phyloP scores from a whole-genome alignment of 2,888 invertebrate genomes.

The Acanthosepion esculentum region DNA sequence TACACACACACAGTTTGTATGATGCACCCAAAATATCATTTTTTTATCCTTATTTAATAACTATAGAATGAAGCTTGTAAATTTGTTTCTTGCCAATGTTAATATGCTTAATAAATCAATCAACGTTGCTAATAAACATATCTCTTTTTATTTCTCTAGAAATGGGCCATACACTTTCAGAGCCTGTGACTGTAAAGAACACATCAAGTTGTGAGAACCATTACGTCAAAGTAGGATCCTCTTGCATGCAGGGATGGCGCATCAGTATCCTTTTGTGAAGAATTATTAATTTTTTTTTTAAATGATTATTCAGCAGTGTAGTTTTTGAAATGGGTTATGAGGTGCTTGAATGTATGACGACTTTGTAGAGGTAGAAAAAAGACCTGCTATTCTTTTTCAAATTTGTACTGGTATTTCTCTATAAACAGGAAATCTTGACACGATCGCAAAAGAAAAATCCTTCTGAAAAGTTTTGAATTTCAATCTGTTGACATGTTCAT shows the following conservation, averaged over 20 bases:
- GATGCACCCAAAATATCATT: too few species aligned
- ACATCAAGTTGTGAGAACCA: slow-evolving; percentile 73
- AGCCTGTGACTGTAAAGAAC: slow-evolving; percentile 88
- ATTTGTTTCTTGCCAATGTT: not conserved
- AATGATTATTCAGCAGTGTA: not conserved
- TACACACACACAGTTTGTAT: too few species aligned
- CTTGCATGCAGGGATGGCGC: slow-evolving; percentile 99
- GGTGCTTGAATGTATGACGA: too few species aligned
- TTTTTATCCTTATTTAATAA: too few species aligned
- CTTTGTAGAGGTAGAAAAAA: too few species aligned
- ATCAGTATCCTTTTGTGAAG: slow-evolving; percentile 80
- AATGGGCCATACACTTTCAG: slow-evolving; percentile 98
- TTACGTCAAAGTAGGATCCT: slow-evolving; percentile 87
- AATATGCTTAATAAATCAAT: not conserved
- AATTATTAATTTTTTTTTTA: not conserved
- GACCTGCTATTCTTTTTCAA: not conserved
- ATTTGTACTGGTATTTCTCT: not conserved
- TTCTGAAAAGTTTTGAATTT: not conserved
- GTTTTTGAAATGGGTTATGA: not conserved
- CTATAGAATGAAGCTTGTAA: not conserved
- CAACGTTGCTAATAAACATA: not conserved
- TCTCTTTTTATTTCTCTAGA: slow-evolving; percentile 54
- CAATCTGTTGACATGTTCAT: not conserved
- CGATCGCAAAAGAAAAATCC: not conserved
- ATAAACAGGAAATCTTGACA: not conserved